Evolutionary conservation across 2,888 invertebrate species (phyloP), one percentile per base, ranked within the genome.

Genomic region (Campoletis raptor): DNA sequence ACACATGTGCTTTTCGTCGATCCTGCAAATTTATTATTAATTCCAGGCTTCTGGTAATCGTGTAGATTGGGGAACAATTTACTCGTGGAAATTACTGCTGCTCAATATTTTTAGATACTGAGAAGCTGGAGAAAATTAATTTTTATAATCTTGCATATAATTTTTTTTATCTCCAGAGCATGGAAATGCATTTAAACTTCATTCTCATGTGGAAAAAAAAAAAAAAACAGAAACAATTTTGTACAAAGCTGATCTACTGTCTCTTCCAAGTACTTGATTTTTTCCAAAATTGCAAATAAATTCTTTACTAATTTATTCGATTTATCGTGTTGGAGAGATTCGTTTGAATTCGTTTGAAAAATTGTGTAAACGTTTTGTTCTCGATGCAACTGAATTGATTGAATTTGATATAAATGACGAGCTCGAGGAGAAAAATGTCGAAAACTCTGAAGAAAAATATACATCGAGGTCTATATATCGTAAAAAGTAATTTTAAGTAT

Each of bases 401-500:
- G 48, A 52, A 52, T 52, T 52, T 52, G 18, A 7, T 52, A 6
- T 5, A 52, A 52, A 48, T 15, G 12, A 48, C 15, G 15, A 18
- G 18, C n/a, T 52, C 5, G 9, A 52, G 24, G 15, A 30, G 12
- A 61, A 30, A 48, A 15, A 30, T 61, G 10, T 61, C 6, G 7
- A 30, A 57, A 52, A n/a, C n/a, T n/a, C 21, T 21, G 52, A 52
- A 7, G n/a, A n/a, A 9, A 52, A 6, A 21, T 9, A 2, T n/a
- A 52, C n/a, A 21, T 30, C 12, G 12, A 4, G 21, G 57, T 57
- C 57, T 30, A 24, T 9, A 30, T 5, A 57, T 57, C 24, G 66
- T 37, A 37, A 66, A 66, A 66, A 66, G 67, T 40, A 40, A 69
- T 45, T 45, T 48, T 42, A 12, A 54, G 54, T 21, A 36, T 21